Base-by-base conservation (phyloP, 2,113 vertebrate species). In the Cettia cetti region DNA sequence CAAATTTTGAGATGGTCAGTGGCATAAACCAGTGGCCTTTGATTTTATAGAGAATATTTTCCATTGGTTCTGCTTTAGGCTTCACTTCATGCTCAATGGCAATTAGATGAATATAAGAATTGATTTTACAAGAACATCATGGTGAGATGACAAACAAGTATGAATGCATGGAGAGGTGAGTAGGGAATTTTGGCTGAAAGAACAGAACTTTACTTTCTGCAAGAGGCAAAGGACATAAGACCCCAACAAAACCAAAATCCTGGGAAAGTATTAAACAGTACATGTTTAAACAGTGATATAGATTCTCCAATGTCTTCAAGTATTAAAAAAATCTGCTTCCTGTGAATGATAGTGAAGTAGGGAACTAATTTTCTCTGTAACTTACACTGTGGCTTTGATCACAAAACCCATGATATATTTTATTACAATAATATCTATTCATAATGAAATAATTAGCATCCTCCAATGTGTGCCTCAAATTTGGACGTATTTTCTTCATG, bases 321-420 rank as follows among this genome's bases (percentile, higher is more conserved):
- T 94, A 76, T 71, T 64, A 13, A 68, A 90, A 78, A 69, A n/a
- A 39, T 47, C 24, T 83, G 13, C 53, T 69, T 86, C n/a, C 26
- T 82, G 11, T 78, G 80, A 95, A 39, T 64, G 77, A 82, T 77
- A 79, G 61, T 3, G 5, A 91, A 49, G 35, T 57, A 19, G 39
- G 20, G 18, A 94, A 45, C 65, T 86, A 90, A 96, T 86, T 63
- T 94, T 8, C 33, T 71, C 64, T 92, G 5, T 85, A 78, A 82
- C 89, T 94, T 89, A 69, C 31, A 75, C 35, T 42, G 40, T 82
- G 40, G 18, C 81, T 95, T 94, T 91, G 82, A 89, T 89, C 65
- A 57, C 0, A 2, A 89, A 91, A 53, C 24, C 15, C 24, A 37
- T 84, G 24, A 64, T 89, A 35, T 75, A 57, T 89, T 82, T 92